Evolutionary conservation across 2,888 invertebrate genomes (phyloP), one percentile per base, ranked within the genome.

Genomic region (Epicampocera succincta): DNA sequence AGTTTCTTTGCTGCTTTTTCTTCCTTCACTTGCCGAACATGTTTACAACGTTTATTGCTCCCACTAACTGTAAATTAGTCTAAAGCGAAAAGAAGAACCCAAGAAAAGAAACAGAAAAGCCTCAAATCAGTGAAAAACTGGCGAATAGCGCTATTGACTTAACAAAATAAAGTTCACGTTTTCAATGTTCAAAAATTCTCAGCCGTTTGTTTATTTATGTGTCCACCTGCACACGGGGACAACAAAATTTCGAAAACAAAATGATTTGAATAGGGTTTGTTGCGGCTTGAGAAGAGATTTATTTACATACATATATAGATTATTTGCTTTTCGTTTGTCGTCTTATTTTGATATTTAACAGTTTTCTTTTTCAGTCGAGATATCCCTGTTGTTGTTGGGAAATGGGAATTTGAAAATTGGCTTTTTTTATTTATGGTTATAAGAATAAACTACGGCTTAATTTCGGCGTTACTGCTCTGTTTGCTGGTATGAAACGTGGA

Each of bases 231-330:
- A 12, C 46, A 71, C 5, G 25, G 8, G 12, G 12, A 40, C 15
- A 71, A 40, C 3, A 40, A 33, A 58, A 56, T 17, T 15, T 8
- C 2, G 1, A 52, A 1, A 48, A 52, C 4, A 58, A 63, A 75
- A 11, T 42, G 15, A 9, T n/a, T 17, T 42, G 52, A 68, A 69
- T 50, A 58, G 65, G 56, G 58, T 75, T 46, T n/a, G n/a, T 25
- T 12, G 15, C 56, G 80, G 46, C 21, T 80, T 66, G 66, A 71
- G 60, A 71, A 71, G 60, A 54, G 21, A 75, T 75, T 80, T 75
- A 65, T n/a, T n/a, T n/a, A n/a, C n/a, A n/a, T n/a, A n/a, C n/a
- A n/a, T n/a, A n/a, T n/a, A n/a, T n/a, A n/a, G n/a, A n/a, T n/a
- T n/a, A n/a, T 56, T 73, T 66, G 52, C 42, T n/a, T 40, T 42